These are phyloP conservation scores for Odontothrips loti DNA, from an alignment of 2,888 invertebrate species.

Conservation along the genomic window DNA sequence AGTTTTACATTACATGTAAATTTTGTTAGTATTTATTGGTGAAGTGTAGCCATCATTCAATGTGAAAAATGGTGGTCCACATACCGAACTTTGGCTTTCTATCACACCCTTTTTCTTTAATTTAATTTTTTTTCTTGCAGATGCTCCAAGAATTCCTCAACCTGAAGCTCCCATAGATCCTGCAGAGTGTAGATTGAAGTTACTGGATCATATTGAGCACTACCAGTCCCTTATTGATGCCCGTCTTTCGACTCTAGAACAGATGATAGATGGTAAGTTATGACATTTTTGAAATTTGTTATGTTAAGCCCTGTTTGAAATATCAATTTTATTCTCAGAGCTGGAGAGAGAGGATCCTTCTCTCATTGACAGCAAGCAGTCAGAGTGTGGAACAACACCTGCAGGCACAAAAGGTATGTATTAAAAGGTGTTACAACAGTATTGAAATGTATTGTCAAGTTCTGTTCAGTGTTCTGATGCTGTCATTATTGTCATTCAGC, in stretches of 20 bases:
- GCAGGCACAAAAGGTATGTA: background rate
- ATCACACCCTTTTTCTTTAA: background rate
- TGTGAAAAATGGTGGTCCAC: background rate
- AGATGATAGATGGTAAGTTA: constrained; percentile 60
- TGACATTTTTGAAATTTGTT: constrained; percentile 29
- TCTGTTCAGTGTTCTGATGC: too few species aligned
- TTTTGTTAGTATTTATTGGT: too few species aligned
- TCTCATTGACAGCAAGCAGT: background rate
- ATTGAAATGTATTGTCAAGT: background rate
- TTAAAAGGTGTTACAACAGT: background rate
- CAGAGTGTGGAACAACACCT: background rate
- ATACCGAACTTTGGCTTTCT: background rate
- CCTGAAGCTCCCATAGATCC: constrained; percentile 80
- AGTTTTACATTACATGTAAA: too few species aligned
- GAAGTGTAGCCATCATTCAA: background rate
- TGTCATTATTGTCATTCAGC: background rate
- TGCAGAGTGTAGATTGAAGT: constrained; percentile 67
- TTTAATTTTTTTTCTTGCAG: background rate
- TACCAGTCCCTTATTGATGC: constrained; percentile 69
- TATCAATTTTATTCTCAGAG: constrained; percentile 37
- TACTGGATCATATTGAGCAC: constrained; percentile 72
- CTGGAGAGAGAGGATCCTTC: constrained; percentile 40
- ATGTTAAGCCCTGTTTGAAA: constrained; percentile 28
- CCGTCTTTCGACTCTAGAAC: constrained; percentile 68
- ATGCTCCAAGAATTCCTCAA: constrained; percentile 53